Percentiles rank a stretch among this genome's conserved stretches.
Conservation (phyloP, 2,113 vertebrate genomes). For the Diadophis punctatus region DNA sequence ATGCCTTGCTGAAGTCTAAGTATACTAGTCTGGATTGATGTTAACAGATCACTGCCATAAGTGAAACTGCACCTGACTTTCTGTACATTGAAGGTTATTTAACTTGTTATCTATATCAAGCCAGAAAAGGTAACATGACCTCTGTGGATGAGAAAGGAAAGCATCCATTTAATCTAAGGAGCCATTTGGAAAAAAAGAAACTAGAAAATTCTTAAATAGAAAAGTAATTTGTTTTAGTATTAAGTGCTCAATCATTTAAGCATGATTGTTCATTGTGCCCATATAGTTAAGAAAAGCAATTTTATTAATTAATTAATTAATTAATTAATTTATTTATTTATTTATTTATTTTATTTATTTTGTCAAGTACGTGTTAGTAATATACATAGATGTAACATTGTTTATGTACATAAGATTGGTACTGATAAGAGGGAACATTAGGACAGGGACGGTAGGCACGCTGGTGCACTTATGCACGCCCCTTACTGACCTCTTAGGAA, state of each 20-base stretch:
- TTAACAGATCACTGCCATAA: background rate
- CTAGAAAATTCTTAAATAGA: background rate
- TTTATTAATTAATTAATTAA: too few species aligned
- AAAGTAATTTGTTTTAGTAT: background rate
- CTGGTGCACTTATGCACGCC: too few species aligned
- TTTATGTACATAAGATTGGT: too few species aligned
- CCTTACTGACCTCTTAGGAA: too few species aligned
- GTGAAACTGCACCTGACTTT: background rate
- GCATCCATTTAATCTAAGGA: background rate
- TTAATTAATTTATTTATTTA: background rate
- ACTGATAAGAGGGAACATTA: too few species aligned
- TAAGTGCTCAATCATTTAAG: background rate
- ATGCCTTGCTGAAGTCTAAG: too few species aligned
- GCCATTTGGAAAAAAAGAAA: background rate
- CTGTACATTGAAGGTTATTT: background rate
- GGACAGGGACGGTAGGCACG: too few species aligned
- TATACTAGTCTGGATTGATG: background rate
- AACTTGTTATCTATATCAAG: background rate
- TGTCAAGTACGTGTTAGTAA: too few species aligned
- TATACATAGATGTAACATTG: too few species aligned
- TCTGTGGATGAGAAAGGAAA: background rate
- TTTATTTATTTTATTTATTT: too few species aligned
- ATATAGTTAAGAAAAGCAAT: background rate
- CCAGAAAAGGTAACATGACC: background rate
- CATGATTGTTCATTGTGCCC: background rate